Evolutionary conservation across 1,140 invertebrate genomes (phyloP).

Genomic region (Panonychus citri): DNA sequence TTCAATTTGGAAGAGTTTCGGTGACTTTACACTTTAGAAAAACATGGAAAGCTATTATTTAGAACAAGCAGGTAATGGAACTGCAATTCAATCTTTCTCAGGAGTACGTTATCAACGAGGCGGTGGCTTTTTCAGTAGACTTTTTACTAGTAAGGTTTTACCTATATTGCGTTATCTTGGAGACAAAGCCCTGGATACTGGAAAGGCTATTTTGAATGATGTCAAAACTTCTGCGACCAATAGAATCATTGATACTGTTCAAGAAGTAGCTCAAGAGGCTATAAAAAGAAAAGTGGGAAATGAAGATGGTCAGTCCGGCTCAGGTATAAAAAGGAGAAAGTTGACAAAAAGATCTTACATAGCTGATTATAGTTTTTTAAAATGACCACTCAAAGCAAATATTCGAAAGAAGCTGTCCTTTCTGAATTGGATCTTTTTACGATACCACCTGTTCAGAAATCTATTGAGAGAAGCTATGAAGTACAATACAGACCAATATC

Average conservation of each 20-base stretch:
- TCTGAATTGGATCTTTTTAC: constrained; percentile 25
- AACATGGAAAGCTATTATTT: not conserved
- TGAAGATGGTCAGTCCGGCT: not conserved
- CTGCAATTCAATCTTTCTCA: not conserved
- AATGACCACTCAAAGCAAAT: constrained; percentile 7
- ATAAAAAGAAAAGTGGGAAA: not conserved
- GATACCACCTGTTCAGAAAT: constrained; percentile 23
- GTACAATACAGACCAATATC: constrained; percentile 24
- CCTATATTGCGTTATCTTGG: not conserved
- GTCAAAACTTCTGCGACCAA: not conserved
- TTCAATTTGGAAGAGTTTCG: not conserved
- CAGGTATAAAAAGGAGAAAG: not conserved
- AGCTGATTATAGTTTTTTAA: not conserved
- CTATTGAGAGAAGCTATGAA: constrained; percentile 19
- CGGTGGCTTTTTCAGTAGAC: not conserved
- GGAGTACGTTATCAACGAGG: not conserved
- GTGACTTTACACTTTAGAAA: not conserved
- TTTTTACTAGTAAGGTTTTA: not conserved
- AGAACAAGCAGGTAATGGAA: not conserved
- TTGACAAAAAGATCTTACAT: not conserved
- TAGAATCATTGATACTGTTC: not conserved
- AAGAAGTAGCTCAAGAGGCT: not conserved
- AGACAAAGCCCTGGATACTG: not conserved
- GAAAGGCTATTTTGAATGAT: not conserved
- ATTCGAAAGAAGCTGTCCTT: constrained; percentile 1